Evolutionary conservation across 2,113 vertebrate species (phyloP), one percentile per base, ranked within the genome.

Genomic region (Dendrocopos noguchii): DNA sequence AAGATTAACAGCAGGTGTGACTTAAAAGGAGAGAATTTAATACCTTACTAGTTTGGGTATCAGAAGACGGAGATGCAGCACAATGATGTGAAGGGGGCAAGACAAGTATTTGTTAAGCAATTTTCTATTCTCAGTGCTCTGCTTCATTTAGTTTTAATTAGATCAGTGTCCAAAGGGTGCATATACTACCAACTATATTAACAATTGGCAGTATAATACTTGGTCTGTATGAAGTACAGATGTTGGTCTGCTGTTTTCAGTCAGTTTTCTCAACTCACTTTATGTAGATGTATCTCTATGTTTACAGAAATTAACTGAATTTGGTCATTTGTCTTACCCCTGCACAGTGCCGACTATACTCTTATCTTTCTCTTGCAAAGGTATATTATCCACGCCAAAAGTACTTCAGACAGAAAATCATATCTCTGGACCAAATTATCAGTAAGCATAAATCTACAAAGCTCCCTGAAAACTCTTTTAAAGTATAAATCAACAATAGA

Each of bases 61-160:
- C 31, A 77, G 72, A 87, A 83, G 70, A n/a, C 70, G 42, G 21
- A 85, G 29, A 57, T 39, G 44, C 15, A 81, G n/a, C 44, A 68
- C 34, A 77, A 33, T 70, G 27, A 34, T n/a, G 10, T 21, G 39
- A 66, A 18, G 20, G 52, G 59, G 91, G 36, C 27, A 88, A 72
- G 53, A 74, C 65, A 92, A 85, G 94, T 90, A 77, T 90, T 93
- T 88, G 12, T 59, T 34, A 28, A 53, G 61, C 28, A 55, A 47
- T 94, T 75, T 94, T 76, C 47, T 95, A 57, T 64, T 80, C 76
- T 84, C 73, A 85, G 66, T 2, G 1, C n/a, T 89, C 19, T 91
- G 50, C 53, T 92, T 91, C 76, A 90, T 90, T 44, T 94, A 83
- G 74, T 93, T 91, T 94, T 93, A 92, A 80, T 89, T 87, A 77